A percentile compares a stretch with the other conserved stretches of the same genome.
These are phyloP conservation scores for Apodemia hepburni DNA, from an alignment of 2,888 invertebrate species.

Conservation along the genomic window DNA sequence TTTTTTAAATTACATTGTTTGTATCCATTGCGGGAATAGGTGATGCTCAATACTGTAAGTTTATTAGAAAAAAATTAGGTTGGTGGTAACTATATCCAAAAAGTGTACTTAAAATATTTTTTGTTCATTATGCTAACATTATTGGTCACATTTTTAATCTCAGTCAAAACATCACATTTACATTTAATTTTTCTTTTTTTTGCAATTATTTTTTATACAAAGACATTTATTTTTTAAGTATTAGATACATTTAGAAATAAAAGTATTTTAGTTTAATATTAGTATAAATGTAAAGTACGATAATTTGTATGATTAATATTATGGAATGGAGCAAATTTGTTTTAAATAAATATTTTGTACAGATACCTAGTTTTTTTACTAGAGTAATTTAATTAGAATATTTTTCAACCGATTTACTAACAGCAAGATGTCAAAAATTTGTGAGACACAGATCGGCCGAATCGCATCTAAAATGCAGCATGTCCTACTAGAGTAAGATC, in stretches of 20 bases:
- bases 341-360: constrained; percentile 18
- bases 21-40: too few species aligned
- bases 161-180: neutral
- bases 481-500: too few species aligned
- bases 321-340: neutral
- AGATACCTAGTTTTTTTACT: constrained; percentile 11
- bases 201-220: constrained; percentile 7
- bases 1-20: too few species aligned
- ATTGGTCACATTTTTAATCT: neutral
- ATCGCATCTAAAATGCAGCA: too few species aligned
- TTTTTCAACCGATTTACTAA: too few species aligned
- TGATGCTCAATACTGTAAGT: too few species aligned
- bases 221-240: constrained; percentile 10
- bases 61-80: too few species aligned
- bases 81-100: too few species aligned
- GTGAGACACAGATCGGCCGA: too few species aligned
- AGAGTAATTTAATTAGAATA: neutral
- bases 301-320: neutral
- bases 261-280: constrained; percentile 1
- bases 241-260: constrained; percentile 7
- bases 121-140: neutral
- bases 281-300: constrained; percentile 10
- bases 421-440: too few species aligned
- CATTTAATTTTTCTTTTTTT: constrained; percentile 1
- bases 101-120: neutral